phyloP scores from a whole-genome alignment of 2,888 invertebrate genomes.

The Rotaria socialis region DNA sequence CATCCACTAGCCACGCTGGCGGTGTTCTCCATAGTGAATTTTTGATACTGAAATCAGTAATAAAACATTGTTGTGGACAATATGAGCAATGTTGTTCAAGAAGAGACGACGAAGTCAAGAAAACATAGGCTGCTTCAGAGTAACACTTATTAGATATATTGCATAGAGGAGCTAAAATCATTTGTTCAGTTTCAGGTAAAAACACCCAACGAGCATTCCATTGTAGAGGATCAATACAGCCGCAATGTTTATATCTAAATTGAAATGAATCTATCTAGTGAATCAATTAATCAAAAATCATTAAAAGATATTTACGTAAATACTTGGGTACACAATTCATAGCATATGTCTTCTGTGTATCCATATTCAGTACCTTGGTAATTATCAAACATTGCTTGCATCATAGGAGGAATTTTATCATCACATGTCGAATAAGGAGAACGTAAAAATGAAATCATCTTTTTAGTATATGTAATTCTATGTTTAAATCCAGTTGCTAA shows the following conservation, averaged over 20 bases:
- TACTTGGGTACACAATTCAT: not conserved
- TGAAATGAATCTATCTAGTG: no score
- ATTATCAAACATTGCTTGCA: slow-evolving; percentile 16
- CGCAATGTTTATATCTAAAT: not conserved
- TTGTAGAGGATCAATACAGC: not conserved
- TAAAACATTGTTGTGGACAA: not conserved
- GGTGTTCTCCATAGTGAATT: not conserved
- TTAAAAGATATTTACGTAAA: not conserved
- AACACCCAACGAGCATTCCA: not conserved
- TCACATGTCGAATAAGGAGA: not conserved
- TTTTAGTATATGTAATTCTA: slow-evolving; percentile 6
- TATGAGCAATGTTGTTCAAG: not conserved
- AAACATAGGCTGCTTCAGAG: not conserved
- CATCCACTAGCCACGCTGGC: not conserved
- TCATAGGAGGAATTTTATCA: not conserved
- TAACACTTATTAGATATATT: not conserved
- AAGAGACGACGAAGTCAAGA: not conserved
- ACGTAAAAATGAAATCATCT: slow-evolving; percentile 9
- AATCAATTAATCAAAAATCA: no score
- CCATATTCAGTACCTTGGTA: not conserved
- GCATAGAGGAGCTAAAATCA: not conserved
- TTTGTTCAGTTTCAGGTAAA: not conserved
- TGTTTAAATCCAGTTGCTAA: slow-evolving; percentile 4
- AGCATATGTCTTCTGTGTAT: not conserved
- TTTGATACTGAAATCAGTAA: not conserved